phyloP scores from a whole-genome alignment of 2,888 invertebrate species.

The Ceraclea dissimilis region DNA sequence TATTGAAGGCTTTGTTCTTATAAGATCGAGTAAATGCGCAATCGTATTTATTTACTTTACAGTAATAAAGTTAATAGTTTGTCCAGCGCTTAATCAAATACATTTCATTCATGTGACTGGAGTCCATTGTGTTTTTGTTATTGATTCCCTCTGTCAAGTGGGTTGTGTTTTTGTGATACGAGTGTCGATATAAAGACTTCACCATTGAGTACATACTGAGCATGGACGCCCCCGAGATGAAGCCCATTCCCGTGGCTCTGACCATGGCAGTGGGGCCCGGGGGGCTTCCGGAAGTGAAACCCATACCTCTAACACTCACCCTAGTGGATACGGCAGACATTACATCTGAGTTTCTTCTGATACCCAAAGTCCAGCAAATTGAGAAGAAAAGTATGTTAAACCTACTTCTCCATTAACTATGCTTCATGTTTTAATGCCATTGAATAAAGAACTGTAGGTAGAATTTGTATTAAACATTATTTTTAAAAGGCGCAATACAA shows the following conservation, averaged over 20 bases:
- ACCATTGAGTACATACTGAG: not conserved
- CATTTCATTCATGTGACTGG: too few species aligned
- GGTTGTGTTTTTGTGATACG: not conserved
- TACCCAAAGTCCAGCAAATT: constrained; percentile 7
- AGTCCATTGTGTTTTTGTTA: too few species aligned
- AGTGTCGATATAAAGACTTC: not conserved
- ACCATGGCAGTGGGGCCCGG: constrained; percentile 6
- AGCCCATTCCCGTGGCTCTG: constrained; percentile 1
- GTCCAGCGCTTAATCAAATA: too few species aligned
- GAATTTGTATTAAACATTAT: too few species aligned
- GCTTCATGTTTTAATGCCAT: too few species aligned
- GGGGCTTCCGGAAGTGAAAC: constrained; percentile 19
- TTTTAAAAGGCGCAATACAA: not conserved
- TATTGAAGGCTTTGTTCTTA: too few species aligned
- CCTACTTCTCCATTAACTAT: not conserved
- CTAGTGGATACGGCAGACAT: constrained; percentile 12
- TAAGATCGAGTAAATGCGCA: too few species aligned
- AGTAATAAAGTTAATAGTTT: too few species aligned
- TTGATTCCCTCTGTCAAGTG: too few species aligned
- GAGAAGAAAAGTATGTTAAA: constrained; percentile 1
- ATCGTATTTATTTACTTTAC: too few species aligned
- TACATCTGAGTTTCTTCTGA: constrained; percentile 13
- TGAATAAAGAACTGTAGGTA: too few species aligned
- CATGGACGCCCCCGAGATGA: constrained; percentile 4
- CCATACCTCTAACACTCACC: constrained; percentile 11